Evolutionary conservation across 2,113 vertebrate genomes (phyloP).

Genomic region (Apaloderma vittatum): DNA sequence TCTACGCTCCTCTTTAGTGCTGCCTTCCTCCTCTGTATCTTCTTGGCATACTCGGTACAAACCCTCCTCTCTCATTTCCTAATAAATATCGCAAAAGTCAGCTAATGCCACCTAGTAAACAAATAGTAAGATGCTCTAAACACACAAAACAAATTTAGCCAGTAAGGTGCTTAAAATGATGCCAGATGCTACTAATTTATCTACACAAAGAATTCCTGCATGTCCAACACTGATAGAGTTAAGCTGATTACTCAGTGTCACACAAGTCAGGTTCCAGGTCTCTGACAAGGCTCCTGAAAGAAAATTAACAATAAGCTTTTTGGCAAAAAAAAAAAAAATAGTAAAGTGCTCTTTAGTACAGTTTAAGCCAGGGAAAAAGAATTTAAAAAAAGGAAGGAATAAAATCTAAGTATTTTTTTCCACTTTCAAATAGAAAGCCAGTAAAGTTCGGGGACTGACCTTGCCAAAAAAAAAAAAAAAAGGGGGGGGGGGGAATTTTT

Average conservation of each 20-base stretch:
- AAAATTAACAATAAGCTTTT: neutral
- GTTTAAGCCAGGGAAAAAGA: neutral
- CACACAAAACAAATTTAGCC: neutral
- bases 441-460: neutral
- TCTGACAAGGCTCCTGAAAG: neutral
- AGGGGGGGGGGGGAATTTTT: too few relatives aligned
- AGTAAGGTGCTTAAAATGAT: neutral
- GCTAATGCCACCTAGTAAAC: neutral
- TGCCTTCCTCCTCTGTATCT: neutral
- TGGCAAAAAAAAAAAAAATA: neutral
- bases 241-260: neutral
- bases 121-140: neutral
- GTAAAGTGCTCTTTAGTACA: neutral
- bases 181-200: neutral
- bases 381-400: fast-evolving
- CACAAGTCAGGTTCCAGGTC: neutral
- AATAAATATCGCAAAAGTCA: neutral
- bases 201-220: neutral
- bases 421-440: neutral
- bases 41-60: neutral
- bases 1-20: neutral
- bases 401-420: neutral
- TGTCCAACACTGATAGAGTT: neutral
- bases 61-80: neutral
- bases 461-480: neutral